Conservation (phyloP, 2,888 invertebrate genomes). For the Pocota personata region DNA sequence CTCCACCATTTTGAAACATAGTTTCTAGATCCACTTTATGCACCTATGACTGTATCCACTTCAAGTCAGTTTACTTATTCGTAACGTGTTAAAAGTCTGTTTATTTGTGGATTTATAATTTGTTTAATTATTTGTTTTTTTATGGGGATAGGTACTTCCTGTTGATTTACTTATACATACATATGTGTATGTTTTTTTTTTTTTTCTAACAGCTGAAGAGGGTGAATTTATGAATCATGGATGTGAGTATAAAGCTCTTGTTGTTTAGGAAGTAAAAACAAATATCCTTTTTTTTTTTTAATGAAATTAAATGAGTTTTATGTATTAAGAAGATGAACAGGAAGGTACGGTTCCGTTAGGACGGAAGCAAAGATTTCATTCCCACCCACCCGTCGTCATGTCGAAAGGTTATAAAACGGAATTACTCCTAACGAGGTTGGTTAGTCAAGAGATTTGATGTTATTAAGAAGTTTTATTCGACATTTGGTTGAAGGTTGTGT, state of each 20-base stretch:
- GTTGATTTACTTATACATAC: constrained; percentile 10
- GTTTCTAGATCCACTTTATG: background rate
- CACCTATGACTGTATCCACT: constrained; percentile 6
- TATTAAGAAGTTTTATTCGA: background rate
- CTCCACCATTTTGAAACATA: no score
- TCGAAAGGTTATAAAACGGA: constrained; percentile 42
- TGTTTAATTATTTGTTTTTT: constrained; percentile 19
- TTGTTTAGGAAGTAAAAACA: constrained; percentile 16
- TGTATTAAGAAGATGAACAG: constrained; percentile 17
- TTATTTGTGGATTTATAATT: constrained; percentile 54
- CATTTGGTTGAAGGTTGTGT: background rate
- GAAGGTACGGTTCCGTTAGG: background rate
- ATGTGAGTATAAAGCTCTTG: background rate
- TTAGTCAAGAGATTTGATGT: constrained; percentile 28
- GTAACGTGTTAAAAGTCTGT: constrained; percentile 50
- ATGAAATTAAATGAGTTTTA: constrained; percentile 58
- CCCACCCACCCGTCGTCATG: background rate
- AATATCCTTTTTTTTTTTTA: constrained; percentile 34
- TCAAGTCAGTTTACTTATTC: constrained; percentile 10
- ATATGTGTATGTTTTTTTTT: no score
- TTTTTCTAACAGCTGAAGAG: no score
- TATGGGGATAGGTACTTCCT: constrained; percentile 4
- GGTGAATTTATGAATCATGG: constrained; percentile 13
- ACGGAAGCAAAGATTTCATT: constrained; percentile 14
- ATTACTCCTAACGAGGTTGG: constrained; percentile 34